A percentile compares a stretch with the other conserved stretches of the same genome.
These are phyloP conservation scores for Theretra japonica DNA, from an alignment of 2,888 invertebrate genomes.

Conservation along the genomic window DNA sequence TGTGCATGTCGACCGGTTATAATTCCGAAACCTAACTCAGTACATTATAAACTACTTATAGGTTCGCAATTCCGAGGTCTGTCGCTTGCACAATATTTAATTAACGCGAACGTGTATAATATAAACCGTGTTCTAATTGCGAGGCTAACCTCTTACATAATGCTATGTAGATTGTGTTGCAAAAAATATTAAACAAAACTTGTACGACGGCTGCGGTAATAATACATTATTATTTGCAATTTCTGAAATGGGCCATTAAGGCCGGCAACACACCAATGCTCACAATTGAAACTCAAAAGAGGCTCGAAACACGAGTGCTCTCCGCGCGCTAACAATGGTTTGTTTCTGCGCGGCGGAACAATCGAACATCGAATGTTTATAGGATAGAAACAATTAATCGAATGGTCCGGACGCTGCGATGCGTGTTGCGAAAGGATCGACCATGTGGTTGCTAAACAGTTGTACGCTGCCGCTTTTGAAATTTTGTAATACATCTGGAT, in stretches of 20 bases:
- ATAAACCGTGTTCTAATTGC: constrained; percentile 56
- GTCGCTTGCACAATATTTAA: constrained; percentile 54
- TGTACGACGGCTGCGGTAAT: constrained; percentile 42
- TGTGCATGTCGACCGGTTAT: constrained; percentile 27
- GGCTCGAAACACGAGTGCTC: constrained; percentile 22
- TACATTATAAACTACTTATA: constrained; percentile 43
- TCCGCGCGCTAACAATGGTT: constrained; percentile 36
- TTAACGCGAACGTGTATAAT: constrained; percentile 49
- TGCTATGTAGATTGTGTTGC: constrained; percentile 61
- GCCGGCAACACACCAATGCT: constrained; percentile 18
- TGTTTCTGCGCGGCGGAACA: constrained; percentile 66
- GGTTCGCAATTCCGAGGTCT: constrained; percentile 52
- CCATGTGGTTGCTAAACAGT: constrained; percentile 78
- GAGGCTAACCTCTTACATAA: constrained; percentile 72
- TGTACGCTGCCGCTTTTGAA: constrained; percentile 79
- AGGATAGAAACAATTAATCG: constrained; percentile 81
- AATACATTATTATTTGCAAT: constrained; percentile 32
- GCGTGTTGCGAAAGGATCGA: constrained; percentile 75
- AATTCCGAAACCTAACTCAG: constrained; percentile 18
- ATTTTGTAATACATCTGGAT: constrained; percentile 82
- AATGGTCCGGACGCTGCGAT: constrained; percentile 82
- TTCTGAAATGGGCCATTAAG: constrained; percentile 34
- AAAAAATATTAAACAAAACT: constrained; percentile 55
- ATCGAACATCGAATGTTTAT: constrained; percentile 66
- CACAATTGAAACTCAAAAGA: constrained; percentile 24